Percentiles rank a stretch among this genome's conserved stretches.
Conservation (phyloP, 1,140 invertebrate genomes). For the Drosophila nikananu region DNA sequence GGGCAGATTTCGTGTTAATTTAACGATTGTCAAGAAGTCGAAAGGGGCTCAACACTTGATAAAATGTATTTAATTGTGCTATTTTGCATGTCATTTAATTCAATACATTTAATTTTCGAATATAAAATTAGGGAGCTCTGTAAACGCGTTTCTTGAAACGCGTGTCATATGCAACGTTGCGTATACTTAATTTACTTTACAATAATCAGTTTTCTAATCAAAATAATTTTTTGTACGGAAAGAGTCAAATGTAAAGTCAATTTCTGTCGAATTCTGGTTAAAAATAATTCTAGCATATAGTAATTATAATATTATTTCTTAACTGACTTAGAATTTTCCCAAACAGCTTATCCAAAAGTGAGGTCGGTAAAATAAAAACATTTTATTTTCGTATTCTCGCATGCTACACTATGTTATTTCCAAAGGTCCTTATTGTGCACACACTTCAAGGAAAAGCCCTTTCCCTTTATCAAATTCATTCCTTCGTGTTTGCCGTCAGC, state of each 20-base stretch:
- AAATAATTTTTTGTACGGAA: neutral
- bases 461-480: constrained; percentile 15
- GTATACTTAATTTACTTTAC: constrained; percentile 2
- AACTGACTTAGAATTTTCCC: neutral
- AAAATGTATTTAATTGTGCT: neutral
- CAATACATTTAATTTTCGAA: neutral
- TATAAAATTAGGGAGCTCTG: neutral
- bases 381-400: neutral
- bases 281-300: too few relatives aligned
- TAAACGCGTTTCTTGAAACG: neutral
- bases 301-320: neutral
- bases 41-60: neutral
- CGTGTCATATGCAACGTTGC: neutral
- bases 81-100: neutral
- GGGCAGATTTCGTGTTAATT: constrained; percentile 24
- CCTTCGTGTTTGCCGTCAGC: constrained; percentile 27
- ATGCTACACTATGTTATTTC: neutral
- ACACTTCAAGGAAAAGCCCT: neutral
- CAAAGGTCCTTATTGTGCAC: neutral
- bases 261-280: neutral
- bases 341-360: neutral
- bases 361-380: neutral
- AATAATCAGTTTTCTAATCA: too few relatives aligned
- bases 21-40: neutral
- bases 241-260: neutral